Evolutionary conservation across 2,888 invertebrate species (phyloP).

Genomic region (Drepana falcataria): DNA sequence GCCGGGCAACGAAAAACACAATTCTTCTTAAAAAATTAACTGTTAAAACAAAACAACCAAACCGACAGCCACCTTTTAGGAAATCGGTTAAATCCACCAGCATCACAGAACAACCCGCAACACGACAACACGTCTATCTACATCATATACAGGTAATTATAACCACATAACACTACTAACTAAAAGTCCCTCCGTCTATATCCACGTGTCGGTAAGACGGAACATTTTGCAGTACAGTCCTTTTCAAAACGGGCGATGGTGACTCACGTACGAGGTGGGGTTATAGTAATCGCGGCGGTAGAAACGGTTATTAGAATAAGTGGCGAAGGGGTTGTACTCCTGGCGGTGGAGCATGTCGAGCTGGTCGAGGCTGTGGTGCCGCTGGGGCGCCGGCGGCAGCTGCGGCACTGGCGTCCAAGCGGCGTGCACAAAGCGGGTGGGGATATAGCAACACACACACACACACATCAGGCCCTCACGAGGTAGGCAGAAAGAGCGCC

Average conservation of each 20-base stretch:
- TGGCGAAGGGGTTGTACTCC: conserved; percentile 53
- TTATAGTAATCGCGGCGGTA: conserved; percentile 60
- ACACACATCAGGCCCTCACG: background rate
- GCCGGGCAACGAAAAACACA: too few species aligned
- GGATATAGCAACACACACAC: background rate
- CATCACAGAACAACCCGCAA: conserved; percentile 36
- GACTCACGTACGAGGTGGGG: conserved; percentile 58
- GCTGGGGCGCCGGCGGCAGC: conserved; percentile 47
- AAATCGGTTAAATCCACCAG: background rate
- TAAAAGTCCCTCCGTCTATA: conserved; percentile 58
- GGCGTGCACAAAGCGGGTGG: conserved; percentile 50
- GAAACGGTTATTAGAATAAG: conserved; percentile 32
- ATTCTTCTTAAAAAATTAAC: too few species aligned
- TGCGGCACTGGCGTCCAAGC: conserved; percentile 50
- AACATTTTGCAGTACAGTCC: conserved; percentile 73
- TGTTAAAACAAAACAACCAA: too few species aligned
- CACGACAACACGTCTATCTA: conserved; percentile 26
- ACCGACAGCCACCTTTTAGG: too few species aligned
- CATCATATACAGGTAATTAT: conserved; percentile 19
- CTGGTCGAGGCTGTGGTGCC: conserved; percentile 72
- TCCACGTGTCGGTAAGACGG: conserved; percentile 66
- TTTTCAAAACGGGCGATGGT: conserved; percentile 76
- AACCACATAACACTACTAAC: conserved; percentile 40
- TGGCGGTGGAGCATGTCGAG: conserved; percentile 68
- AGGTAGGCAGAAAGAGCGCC: too few species aligned